These are phyloP conservation scores for Collichthys lucidus DNA, from an alignment of 2,113 vertebrate genomes.

Conservation along the genomic window DNA sequence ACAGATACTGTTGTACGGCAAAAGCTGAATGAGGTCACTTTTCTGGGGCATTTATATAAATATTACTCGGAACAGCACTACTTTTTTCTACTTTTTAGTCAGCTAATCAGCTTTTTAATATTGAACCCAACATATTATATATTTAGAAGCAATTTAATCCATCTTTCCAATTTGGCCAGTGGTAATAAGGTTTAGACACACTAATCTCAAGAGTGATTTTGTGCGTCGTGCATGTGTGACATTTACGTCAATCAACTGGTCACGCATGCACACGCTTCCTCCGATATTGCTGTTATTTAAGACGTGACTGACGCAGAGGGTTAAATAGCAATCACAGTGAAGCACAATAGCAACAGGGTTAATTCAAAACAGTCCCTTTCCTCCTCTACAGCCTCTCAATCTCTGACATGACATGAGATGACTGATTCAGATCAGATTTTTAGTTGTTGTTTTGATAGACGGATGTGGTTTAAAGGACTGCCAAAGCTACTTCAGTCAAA, in stretches of 20 bases:
- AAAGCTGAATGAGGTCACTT: constrained; percentile 41
- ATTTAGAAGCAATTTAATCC: constrained; percentile 36
- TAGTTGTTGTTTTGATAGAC: background rate
- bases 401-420: background rate
- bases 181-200: constrained; percentile 3
- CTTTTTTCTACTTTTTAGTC: constrained; percentile 12
- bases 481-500: background rate
- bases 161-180: constrained; percentile 22
- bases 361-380: background rate
- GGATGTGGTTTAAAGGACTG: background rate
- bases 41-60: constrained; percentile 41
- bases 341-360: background rate
- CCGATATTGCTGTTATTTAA: constrained; percentile 6
- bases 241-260: constrained; percentile 31
- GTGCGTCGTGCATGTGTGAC: constrained; percentile 17
- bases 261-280: constrained; percentile 10
- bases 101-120: constrained; percentile 50
- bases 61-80: constrained; percentile 14
- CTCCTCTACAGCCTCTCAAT: background rate
- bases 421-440: background rate
- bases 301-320: background rate
- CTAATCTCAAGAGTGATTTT: background rate
- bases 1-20: constrained; percentile 19
- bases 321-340: background rate
- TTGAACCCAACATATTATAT: constrained; percentile 1